Evolutionary conservation across 2,888 invertebrate species (phyloP).

Genomic region (Plebejus anna): DNA sequence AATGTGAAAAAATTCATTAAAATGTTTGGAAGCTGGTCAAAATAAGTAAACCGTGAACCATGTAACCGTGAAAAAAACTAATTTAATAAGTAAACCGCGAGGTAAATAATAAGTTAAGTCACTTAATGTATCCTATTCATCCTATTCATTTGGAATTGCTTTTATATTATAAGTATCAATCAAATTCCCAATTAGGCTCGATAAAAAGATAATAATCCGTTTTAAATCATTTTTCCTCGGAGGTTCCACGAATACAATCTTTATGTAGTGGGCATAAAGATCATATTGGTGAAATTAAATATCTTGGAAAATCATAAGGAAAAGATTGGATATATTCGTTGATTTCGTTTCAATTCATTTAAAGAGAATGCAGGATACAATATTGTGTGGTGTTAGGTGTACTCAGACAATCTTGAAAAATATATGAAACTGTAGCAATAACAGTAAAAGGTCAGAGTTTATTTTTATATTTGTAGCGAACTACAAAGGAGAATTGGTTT

Average conservation of each 20-base stretch:
- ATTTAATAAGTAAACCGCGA: too few relatives aligned
- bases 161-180: too few relatives aligned
- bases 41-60: too few relatives aligned
- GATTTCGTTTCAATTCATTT: slow-evolving; percentile 11
- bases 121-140: too few relatives aligned
- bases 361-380: background rate
- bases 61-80: too few relatives aligned
- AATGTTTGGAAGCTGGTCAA: too few relatives aligned
- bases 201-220: too few relatives aligned
- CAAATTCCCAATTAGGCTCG: too few relatives aligned
- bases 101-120: too few relatives aligned
- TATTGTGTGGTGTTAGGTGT: background rate
- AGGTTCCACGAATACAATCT: background rate
- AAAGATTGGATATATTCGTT: background rate
- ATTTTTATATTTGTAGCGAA: background rate
- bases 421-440: background rate
- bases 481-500: background rate
- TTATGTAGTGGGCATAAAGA: background rate
- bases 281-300: background rate
- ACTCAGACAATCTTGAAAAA: background rate
- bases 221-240: too few relatives aligned
- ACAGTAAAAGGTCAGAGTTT: background rate
- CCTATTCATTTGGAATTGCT: too few relatives aligned
- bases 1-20: too few relatives aligned
- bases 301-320: background rate